phyloP scores from a whole-genome alignment of 2,113 vertebrate species.

The Platanista minor region DNA sequence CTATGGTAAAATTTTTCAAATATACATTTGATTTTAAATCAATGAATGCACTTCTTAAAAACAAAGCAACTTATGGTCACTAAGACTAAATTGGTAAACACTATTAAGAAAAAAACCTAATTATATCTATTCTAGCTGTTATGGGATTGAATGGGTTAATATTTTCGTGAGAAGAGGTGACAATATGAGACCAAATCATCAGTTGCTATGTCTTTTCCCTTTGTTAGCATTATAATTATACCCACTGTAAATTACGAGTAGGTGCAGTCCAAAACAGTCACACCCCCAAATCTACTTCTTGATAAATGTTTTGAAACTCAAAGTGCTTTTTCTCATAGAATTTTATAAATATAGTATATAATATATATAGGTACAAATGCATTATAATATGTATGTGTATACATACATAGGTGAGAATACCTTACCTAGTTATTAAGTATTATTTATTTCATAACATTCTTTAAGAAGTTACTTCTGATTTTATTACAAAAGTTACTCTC shows the following conservation, averaged over 20 bases:
- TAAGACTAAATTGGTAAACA: not conserved
- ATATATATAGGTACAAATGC: not conserved
- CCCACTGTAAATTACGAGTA: not conserved
- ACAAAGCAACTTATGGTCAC: not conserved
- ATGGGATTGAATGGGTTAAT: not conserved
- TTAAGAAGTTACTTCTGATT: not conserved
- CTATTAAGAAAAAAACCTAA: not conserved
- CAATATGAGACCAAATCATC: not conserved
- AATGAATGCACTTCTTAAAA: not conserved
- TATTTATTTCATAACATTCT: conserved; percentile 1
- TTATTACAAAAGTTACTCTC: not conserved
- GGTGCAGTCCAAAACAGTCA: not conserved
- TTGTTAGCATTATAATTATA: not conserved
- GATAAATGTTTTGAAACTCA: not conserved
- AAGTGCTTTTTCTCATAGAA: not conserved
- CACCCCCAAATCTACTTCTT: not conserved
- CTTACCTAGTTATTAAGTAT: not conserved
- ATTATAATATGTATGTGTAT: not conserved
- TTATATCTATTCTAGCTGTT: not conserved
- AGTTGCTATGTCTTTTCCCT: not conserved
- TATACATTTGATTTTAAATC: not conserved
- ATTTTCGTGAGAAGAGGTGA: not conserved
- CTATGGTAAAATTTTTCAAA: not conserved
- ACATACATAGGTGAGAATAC: not conserved
- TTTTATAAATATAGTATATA: not conserved